Conservation (phyloP, 2,113 vertebrate species). For the Gobiocypris rarus region DNA sequence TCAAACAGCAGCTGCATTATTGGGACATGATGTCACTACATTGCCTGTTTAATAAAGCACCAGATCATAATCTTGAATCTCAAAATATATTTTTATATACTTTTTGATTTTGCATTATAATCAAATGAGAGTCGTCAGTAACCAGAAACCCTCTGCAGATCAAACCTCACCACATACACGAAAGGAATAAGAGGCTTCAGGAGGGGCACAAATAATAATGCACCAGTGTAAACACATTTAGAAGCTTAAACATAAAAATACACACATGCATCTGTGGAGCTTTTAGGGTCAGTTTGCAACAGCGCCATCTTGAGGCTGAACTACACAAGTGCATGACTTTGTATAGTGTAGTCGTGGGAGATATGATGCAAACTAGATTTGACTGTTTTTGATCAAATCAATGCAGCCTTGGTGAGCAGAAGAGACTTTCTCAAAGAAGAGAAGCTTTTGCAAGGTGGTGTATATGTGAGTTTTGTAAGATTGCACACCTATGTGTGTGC, state of each 20-base stretch:
- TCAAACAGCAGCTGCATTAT: background rate
- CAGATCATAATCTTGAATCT: background rate
- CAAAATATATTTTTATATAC: background rate
- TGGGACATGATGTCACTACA: background rate
- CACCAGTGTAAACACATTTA: too few species aligned
- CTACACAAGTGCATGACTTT: background rate
- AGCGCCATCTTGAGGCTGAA: constrained; percentile 19
- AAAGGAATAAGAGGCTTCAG: background rate
- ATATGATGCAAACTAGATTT: too few species aligned
- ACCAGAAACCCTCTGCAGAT: background rate
- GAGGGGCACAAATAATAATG: too few species aligned
- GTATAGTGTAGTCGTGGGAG: too few species aligned
- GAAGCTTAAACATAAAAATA: background rate
- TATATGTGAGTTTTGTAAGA: background rate
- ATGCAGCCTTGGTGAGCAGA: too few species aligned
- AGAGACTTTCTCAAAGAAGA: too few species aligned
- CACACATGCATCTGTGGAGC: background rate
- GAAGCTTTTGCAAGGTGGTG: too few species aligned
- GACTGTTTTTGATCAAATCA: background rate
- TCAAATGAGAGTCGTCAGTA: background rate
- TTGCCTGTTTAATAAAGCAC: background rate
- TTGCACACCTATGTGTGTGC: background rate
- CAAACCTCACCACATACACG: background rate
- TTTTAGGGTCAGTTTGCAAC: background rate
- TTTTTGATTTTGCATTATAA: background rate